A percentile compares a stretch with the other conserved stretches of the same genome.
Evolutionary conservation across 2,113 vertebrate genomes (phyloP).

Genomic region (Antigone vipio): DNA sequence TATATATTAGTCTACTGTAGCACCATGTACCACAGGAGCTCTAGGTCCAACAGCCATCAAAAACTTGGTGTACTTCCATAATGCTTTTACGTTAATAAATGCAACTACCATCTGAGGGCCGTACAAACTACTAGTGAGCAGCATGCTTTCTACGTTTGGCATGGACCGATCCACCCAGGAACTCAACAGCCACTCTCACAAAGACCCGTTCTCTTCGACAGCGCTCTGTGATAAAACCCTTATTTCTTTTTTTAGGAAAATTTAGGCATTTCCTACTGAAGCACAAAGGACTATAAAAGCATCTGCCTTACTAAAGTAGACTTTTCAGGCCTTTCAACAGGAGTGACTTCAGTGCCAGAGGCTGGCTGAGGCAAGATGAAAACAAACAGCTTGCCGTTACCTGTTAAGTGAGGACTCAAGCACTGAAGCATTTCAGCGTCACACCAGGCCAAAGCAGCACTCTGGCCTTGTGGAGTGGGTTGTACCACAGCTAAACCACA

Average conservation of each 20-base stretch:
- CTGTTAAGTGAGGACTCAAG: neutral
- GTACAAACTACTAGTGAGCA: rapidly evolving
- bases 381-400: neutral
- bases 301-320: neutral
- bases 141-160: neutral
- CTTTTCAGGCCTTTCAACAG: neutral
- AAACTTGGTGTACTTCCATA: neutral
- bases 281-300: neutral
- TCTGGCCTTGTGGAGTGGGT: too few relatives aligned
- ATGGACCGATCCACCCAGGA: neutral
- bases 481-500: neutral
- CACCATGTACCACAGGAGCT: neutral
- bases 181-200: neutral
- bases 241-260: neutral
- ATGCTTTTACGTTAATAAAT: neutral
- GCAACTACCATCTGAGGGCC: neutral
- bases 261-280: neutral
- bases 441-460: neutral
- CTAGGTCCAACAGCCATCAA: neutral
- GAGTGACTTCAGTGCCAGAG: neutral
- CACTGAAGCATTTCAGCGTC: neutral
- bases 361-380: neutral
- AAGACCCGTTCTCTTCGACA: neutral
- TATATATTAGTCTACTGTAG: neutral
- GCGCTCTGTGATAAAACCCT: rapidly evolving